These are phyloP conservation scores for Dioctria linearis DNA, from an alignment of 2,888 invertebrate species.

Conservation along the genomic window DNA sequence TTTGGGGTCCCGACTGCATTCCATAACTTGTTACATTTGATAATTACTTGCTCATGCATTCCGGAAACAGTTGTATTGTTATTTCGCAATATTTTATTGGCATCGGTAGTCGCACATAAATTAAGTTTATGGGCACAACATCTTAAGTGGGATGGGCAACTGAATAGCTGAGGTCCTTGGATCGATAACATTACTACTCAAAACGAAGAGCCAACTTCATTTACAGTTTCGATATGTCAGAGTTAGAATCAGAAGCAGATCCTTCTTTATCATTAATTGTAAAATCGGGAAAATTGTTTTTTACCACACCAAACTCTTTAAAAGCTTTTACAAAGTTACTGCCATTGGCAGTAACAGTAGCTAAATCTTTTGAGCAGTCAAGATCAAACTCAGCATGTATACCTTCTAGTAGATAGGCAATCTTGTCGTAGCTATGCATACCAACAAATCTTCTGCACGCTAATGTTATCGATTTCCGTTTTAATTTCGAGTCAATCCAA, in stretches of 20 bases:
- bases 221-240: too few relatives aligned
- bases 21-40: too few relatives aligned
- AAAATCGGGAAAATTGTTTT: background rate
- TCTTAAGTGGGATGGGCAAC: background rate
- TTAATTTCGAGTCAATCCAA: background rate
- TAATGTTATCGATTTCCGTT: background rate
- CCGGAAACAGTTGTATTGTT: too few relatives aligned
- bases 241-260: too few relatives aligned
- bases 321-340: background rate
- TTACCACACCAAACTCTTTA: background rate
- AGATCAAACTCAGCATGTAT: background rate
- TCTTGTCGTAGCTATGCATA: background rate
- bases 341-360: background rate
- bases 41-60: too few relatives aligned
- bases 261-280: too few relatives aligned
- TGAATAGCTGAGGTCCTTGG: background rate
- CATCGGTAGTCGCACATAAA: background rate
- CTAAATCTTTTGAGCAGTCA: background rate
- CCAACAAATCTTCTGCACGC: background rate
- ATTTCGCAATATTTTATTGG: too few relatives aligned
- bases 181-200: background rate
- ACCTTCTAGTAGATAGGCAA: background rate
- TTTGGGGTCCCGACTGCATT: too few relatives aligned
- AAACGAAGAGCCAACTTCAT: too few relatives aligned
- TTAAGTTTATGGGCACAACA: background rate